Percentiles rank a stretch among this genome's conserved stretches.
Conservation (phyloP, 2,113 vertebrate species). For the Nesospiza acunhae region DNA sequence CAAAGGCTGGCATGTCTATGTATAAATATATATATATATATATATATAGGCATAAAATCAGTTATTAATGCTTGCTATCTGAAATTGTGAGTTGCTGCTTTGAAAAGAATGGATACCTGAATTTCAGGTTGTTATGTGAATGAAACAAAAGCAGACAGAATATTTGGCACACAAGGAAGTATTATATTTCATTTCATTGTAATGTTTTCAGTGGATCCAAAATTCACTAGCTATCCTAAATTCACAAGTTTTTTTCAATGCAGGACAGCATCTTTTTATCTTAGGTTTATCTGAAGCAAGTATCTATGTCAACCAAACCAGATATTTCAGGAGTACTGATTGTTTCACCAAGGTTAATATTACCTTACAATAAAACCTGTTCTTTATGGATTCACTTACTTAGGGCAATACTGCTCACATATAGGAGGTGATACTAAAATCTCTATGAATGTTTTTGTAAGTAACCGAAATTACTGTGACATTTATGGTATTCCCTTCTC, state of each 20-base stretch:
- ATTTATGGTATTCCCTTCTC: slow-evolving; percentile 11
- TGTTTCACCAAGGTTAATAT: not conserved
- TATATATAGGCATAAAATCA: not conserved
- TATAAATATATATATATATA: not conserved
- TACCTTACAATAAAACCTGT: slow-evolving; percentile 16
- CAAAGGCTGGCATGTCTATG: not conserved
- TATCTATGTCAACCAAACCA: not conserved
- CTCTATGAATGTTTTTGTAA: slow-evolving; percentile 36
- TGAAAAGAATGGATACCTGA: not conserved
- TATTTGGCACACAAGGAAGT: not conserved
- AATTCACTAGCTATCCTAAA: not conserved
- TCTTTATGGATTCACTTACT: slow-evolving; percentile 46
- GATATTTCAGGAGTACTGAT: not conserved
- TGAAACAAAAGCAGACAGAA: not conserved
- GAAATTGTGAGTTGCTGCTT: not conserved
- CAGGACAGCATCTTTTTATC: not conserved
- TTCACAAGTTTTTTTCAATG: not conserved
- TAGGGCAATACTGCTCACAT: not conserved
- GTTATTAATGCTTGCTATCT: not conserved
- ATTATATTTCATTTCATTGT: not conserved
- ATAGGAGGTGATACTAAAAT: slow-evolving; percentile 18
- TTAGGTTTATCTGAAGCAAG: not conserved
- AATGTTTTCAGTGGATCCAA: not conserved
- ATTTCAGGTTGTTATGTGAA: not conserved
- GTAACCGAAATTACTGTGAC: slow-evolving; percentile 28